Evolutionary conservation across 2,888 invertebrate species (phyloP).

Genomic region (Scaptomyza cyrtandrae): DNA sequence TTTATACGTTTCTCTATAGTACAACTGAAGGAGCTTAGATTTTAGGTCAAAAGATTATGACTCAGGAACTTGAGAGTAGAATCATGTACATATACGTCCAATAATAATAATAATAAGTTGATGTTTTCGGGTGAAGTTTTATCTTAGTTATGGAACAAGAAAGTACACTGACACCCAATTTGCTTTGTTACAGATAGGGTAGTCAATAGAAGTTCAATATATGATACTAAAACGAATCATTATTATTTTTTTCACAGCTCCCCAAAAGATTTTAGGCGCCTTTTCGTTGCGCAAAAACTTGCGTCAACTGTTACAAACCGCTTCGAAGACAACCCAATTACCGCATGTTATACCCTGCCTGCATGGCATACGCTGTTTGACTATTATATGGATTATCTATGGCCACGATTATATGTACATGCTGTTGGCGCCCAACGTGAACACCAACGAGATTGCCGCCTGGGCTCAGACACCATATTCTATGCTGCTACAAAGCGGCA

Average conservation of each 20-base stretch:
- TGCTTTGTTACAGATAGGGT: no score
- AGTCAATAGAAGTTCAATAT: no score
- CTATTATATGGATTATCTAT: conserved; percentile 84
- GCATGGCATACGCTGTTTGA: conserved; percentile 82
- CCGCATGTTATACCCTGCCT: conserved; percentile 78
- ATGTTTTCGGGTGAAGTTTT: no score
- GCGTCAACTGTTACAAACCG: conserved; percentile 30
- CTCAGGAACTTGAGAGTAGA: not conserved
- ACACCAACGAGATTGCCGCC: conserved; percentile 24
- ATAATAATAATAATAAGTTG: no score
- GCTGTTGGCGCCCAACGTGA: conserved; percentile 53
- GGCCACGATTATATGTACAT: conserved; percentile 72
- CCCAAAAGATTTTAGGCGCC: conserved; percentile 35
- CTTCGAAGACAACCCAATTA: not conserved
- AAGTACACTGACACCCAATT: no score
- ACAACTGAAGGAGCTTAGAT: not conserved
- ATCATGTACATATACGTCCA: no score
- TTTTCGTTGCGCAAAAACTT: conserved; percentile 71
- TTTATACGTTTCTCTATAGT: not conserved
- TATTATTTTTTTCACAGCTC: conserved; percentile 7
- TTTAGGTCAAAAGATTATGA: not conserved
- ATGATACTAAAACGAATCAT: no score
- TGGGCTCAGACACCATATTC: conserved; percentile 60
- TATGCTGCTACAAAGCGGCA: conserved; percentile 79
- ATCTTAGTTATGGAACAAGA: no score